phyloP scores from a whole-genome alignment of 2,113 vertebrate genomes.

The Malurus cyaneus region DNA sequence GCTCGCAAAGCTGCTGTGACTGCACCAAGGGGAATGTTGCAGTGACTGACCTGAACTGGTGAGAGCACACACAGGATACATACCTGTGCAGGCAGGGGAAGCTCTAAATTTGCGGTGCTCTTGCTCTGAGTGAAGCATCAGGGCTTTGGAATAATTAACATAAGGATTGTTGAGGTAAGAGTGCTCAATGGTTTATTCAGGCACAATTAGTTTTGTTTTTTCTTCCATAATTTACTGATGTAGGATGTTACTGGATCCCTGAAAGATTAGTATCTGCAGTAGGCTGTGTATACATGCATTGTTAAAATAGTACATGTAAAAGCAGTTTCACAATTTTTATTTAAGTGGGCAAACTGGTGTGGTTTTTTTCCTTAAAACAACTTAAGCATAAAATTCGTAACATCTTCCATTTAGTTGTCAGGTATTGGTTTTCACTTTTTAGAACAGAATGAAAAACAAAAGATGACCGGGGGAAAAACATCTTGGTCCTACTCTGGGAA shows the following conservation, averaged over 20 bases:
- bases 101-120: background rate
- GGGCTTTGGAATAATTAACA: background rate
- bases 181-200: background rate
- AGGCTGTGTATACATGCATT: background rate
- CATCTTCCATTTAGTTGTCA: background rate
- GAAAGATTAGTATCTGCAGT: background rate
- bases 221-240: background rate
- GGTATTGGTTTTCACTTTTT: background rate
- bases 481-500: background rate
- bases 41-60: background rate
- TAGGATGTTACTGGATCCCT: background rate
- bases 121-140: background rate
- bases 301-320: background rate
- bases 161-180: background rate
- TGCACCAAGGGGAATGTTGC: accelerated
- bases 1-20: background rate
- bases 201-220: background rate
- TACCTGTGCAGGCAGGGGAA: background rate
- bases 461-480: background rate
- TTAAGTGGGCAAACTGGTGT: background rate
- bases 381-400: background rate
- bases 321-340: background rate
- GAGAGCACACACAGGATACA: accelerated
- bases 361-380: background rate
- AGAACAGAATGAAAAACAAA: background rate